Percentiles rank a stretch among this genome's conserved stretches.
These are phyloP conservation scores for Colistium nudipinnis DNA, from an alignment of 2,113 vertebrate genomes.

Conservation along the genomic window DNA sequence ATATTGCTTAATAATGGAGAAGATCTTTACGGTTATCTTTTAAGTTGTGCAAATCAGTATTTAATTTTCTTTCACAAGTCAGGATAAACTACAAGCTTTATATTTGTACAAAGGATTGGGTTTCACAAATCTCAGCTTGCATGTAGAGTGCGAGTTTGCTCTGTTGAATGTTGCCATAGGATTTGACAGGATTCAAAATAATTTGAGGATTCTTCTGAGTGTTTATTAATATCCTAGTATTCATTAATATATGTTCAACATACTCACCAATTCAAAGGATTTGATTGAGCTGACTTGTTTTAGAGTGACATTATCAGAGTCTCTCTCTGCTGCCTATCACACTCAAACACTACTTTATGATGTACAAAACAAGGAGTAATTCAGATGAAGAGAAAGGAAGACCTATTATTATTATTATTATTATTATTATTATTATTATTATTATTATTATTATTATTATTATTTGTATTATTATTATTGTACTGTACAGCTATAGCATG, in stretches of 20 bases:
- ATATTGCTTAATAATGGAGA: neutral
- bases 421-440: too few species aligned
- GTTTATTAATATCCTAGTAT: neutral
- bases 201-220: constrained; percentile 10
- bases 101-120: neutral
- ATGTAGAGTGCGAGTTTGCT: neutral
- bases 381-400: neutral
- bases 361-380: constrained; percentile 15
- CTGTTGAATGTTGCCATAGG: neutral
- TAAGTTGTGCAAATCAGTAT: neutral
- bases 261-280: neutral
- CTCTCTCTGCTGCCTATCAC: neutral
- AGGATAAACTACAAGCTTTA: neutral
- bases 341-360: neutral
- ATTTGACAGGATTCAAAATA: constrained; percentile 17
- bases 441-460: too few species aligned
- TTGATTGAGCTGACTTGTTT: constrained; percentile 15
- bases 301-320: neutral
- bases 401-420: too few species aligned
- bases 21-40: neutral
- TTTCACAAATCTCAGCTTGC: neutral
- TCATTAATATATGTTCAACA: neutral
- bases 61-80: neutral
- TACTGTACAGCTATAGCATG: neutral
- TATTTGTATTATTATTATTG: too few species aligned